Percentiles rank a stretch among this genome's conserved stretches.
Conservation (phyloP, 2,113 vertebrate genomes). For the Cottus gobio region DNA sequence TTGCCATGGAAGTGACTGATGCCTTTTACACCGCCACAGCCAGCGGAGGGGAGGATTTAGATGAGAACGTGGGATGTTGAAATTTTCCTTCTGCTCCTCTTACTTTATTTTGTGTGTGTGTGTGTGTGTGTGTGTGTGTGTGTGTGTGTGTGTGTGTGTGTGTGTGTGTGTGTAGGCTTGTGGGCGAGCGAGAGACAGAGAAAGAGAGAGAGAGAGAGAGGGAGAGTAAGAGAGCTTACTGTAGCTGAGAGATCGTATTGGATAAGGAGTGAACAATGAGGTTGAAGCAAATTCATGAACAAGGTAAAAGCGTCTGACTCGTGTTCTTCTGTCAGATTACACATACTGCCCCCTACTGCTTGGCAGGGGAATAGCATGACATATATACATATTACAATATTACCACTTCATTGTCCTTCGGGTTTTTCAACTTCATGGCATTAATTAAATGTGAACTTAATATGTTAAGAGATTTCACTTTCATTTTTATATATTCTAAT, state of each 20-base stretch:
- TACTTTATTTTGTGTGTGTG: background rate
- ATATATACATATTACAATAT: background rate
- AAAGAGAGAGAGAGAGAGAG: conserved; percentile 20
- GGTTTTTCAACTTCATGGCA: background rate
- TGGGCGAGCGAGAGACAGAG: background rate
- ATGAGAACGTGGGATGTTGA: conserved; percentile 56
- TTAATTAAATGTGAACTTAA: background rate
- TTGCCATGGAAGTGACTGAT: conserved; percentile 70
- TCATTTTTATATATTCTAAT: background rate
- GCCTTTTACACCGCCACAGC: conserved; percentile 26
- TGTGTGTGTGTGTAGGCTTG: background rate
- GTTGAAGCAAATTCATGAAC: conserved; percentile 41
- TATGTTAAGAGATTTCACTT: background rate
- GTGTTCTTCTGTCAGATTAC: background rate
- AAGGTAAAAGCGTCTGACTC: conserved; percentile 27
- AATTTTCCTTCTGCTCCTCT: conserved; percentile 41
- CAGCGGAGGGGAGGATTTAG: conserved; percentile 52
- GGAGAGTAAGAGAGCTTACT: conserved; percentile 23
- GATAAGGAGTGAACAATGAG: conserved; percentile 40
- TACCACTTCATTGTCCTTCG: background rate
- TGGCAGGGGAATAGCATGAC: background rate
- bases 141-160: conserved; percentile 14
- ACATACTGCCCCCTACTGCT: conserved; percentile 63
- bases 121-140: conserved; percentile 10
- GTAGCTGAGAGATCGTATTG: conserved; percentile 8